Percentiles rank a stretch among this genome's conserved stretches.
phyloP scores from a whole-genome alignment of 2,797 vertebrate genomes.

The Arrhamphus sclerolepis region DNA sequence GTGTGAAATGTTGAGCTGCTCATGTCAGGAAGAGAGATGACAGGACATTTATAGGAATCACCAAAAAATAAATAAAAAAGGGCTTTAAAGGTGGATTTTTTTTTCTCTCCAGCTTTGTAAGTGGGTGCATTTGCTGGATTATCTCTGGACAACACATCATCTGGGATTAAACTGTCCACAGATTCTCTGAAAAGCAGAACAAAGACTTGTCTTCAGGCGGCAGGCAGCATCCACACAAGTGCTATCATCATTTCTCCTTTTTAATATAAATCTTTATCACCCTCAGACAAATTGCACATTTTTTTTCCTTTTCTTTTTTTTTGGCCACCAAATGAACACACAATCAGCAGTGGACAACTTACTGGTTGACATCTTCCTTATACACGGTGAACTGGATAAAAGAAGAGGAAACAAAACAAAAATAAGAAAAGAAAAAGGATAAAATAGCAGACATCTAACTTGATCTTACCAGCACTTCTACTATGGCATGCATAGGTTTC shows the following conservation, averaged over 20 bases:
- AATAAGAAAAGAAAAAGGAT: too few relatives aligned
- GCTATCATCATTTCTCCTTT: slow-evolving; percentile 57
- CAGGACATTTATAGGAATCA: too few relatives aligned
- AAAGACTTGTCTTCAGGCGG: background rate
- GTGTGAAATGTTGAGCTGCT: too few relatives aligned
- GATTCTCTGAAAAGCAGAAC: background rate
- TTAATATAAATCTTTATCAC: slow-evolving; percentile 77
- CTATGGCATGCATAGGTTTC: slow-evolving; percentile 76
- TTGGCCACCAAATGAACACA: slow-evolving; percentile 66
- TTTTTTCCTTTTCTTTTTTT: slow-evolving; percentile 57
- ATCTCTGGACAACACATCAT: background rate
- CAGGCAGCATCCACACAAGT: slow-evolving; percentile 60
- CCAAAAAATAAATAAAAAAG: too few relatives aligned
- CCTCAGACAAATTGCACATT: slow-evolving; percentile 75
- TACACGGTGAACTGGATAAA: slow-evolving; percentile 63
- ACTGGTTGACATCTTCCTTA: slow-evolving; percentile 68
- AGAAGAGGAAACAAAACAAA: slow-evolving; percentile 40
- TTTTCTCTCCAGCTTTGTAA: too few relatives aligned
- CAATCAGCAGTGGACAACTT: slow-evolving; percentile 71
- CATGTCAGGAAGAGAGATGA: too few relatives aligned
- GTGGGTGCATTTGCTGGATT: too few relatives aligned
- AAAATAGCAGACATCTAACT: slow-evolving; percentile 65
- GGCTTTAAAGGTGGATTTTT: too few relatives aligned
- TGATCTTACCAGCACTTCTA: slow-evolving; percentile 74
- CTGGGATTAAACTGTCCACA: slow-evolving; percentile 10